Base-by-base conservation (phyloP, 2,797 vertebrate genomes). In the Falco biarmicus region DNA sequence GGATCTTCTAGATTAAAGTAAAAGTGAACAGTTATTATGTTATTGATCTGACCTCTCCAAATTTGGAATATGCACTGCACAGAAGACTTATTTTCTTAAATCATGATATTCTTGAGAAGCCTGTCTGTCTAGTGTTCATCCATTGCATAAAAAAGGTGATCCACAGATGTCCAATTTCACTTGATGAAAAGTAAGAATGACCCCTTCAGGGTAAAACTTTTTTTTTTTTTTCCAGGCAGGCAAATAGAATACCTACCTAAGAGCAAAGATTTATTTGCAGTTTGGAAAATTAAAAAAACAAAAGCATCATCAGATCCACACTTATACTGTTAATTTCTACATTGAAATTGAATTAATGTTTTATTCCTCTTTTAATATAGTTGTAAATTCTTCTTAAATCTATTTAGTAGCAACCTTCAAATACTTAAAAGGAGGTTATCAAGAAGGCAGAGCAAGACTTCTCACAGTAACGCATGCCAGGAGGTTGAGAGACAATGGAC, bases 381-480 rank as follows among this genome's bases (percentile, higher is more conserved):
- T 5, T 45, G 3, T 37, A 69, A 56, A 90, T 69, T 11, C 19
- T 32, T 70, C n/a, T 66, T 8, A 57, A 74, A 73, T 51, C 3
- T 34, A 54, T 69, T 50, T 75, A 65, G 75, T 15, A 81, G 43
- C 13, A 78, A 54, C 1, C 10, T 37, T 75, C 51, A 75, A 70
- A n/a, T 81, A 47, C 9, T 50, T 86, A 37, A 17, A 50, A 73
- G 15, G 22, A 20, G 8, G 4, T 68, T 74, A 51, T 47, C 13
- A 68, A n/a, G 11, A 51, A 78, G 15, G 21, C 11, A 21, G 11
- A 90, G 47, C 3, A 34, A 82, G 34, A 50, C 7, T 56, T 8
- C 16, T 75, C 1, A 0, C 12, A 60, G 15, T 7, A 73, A 16
- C 28, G 19, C 13, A 10, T 21, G 10, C n/a, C 11, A 1, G 39